These are phyloP conservation scores for Neosilurus hyrtlii DNA, from an alignment of 2,797 vertebrate genomes.

Conservation along the genomic window DNA sequence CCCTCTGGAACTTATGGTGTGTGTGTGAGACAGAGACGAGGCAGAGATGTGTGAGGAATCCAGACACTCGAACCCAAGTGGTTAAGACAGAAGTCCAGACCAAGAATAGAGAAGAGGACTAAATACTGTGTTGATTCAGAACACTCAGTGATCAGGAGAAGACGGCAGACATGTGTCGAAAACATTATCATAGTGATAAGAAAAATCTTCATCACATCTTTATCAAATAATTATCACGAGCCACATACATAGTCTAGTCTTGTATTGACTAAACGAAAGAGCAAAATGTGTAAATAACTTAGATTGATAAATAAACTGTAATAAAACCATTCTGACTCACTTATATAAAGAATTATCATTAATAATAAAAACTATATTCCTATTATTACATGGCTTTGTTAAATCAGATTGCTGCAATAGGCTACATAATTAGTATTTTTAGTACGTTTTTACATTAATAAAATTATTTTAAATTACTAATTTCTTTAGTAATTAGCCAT, in stretches of 20 bases:
- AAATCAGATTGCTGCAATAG: too few relatives aligned
- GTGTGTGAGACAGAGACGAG: conserved; percentile 17
- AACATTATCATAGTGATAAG: background rate
- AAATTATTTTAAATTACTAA: too few relatives aligned
- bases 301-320: background rate
- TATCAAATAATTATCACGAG: too few relatives aligned
- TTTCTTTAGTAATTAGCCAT: too few relatives aligned
- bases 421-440: too few relatives aligned
- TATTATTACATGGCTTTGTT: background rate
- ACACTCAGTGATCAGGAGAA: background rate
- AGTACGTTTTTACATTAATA: too few relatives aligned
- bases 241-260: background rate
- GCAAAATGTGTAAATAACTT: background rate
- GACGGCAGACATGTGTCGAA: background rate
- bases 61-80: conserved; percentile 54
- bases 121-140: conserved; percentile 15
- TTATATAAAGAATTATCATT: background rate
- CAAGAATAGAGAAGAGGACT: background rate
- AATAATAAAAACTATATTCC: background rate
- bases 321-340: background rate
- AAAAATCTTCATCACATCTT: too few relatives aligned
- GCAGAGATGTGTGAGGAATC: conserved; percentile 58
- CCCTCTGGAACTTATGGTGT: conserved; percentile 30
- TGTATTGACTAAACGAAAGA: too few relatives aligned
- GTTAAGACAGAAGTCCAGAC: conserved; percentile 14